Evolutionary conservation across 53 echinoderm and acorn worm genomes (phyloP).

Genomic region (Temnopleurus reevesii): DNA sequence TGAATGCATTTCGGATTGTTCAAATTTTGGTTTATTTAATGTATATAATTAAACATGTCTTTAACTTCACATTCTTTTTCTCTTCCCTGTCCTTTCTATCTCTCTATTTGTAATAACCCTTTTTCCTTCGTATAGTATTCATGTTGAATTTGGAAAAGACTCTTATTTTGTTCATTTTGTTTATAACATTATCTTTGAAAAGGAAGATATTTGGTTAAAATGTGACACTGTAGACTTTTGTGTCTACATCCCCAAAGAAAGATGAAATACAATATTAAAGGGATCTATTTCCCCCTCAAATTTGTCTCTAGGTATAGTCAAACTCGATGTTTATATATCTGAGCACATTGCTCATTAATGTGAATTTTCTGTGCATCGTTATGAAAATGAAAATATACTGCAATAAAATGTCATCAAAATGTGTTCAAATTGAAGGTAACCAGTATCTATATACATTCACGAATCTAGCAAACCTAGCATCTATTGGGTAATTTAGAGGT

Average conservation of each 20-base stretch:
- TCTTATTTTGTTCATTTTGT: neutral
- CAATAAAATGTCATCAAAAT: neutral
- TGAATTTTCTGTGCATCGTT: constrained; percentile 13
- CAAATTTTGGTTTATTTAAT: constrained; percentile 26
- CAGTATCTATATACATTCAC: neutral
- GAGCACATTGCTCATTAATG: neutral
- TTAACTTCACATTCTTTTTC: neutral
- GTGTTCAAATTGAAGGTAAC: neutral
- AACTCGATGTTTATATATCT: neutral
- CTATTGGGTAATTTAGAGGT: neutral
- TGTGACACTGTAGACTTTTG: neutral
- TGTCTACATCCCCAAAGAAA: neutral
- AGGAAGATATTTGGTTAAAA: neutral
- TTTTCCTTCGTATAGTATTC: neutral
- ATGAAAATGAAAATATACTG: neutral
- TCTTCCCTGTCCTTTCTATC: neutral
- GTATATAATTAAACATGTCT: constrained; percentile 39
- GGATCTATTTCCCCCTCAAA: neutral
- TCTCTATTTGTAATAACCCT: neutral
- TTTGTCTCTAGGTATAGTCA: neutral
- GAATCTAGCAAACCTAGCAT: neutral
- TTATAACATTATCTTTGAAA: too few species aligned
- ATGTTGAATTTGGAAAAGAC: neutral
- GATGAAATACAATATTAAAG: neutral
- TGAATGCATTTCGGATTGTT: constrained; percentile 46